These are phyloP conservation scores for Rhizoglyphus robini DNA, from an alignment of 1,140 invertebrate genomes.

Conservation along the genomic window DNA sequence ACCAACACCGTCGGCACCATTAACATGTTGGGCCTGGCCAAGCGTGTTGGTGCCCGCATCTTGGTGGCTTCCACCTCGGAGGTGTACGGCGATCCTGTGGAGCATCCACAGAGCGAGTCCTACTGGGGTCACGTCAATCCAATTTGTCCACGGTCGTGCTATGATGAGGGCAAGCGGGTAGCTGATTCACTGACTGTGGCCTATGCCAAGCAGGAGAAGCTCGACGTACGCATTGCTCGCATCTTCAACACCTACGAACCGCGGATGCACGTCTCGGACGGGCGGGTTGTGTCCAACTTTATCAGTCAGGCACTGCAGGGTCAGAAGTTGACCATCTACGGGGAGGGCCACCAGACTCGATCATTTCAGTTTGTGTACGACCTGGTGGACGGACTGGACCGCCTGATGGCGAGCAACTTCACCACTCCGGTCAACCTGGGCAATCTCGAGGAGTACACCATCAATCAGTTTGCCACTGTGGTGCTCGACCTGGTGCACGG, in stretches of 20 bases:
- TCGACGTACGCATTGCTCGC: slow-evolving; percentile 83
- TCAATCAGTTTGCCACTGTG: slow-evolving; percentile 84
- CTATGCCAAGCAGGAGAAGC: slow-evolving; percentile 89
- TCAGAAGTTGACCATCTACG: slow-evolving; percentile 90
- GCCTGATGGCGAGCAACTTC: slow-evolving; percentile 87
- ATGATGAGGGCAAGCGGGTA: slow-evolving; percentile 96
- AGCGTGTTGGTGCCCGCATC: slow-evolving; percentile 80
- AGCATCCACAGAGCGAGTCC: slow-evolving; percentile 83
- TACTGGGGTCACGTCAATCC: slow-evolving; percentile 99
- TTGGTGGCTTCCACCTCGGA: slow-evolving; percentile 96
- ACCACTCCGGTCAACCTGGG: slow-evolving; percentile 87
- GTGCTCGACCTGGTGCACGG: slow-evolving; percentile 56
- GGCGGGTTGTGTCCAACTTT: slow-evolving; percentile 96
- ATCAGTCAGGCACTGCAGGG: slow-evolving; percentile 91
- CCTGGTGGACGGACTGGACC: slow-evolving; percentile 83
- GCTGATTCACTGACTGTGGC: slow-evolving; percentile 93
- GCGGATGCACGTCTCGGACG: slow-evolving; percentile 98
- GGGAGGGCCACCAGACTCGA: slow-evolving; percentile 85
- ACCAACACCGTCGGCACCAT: slow-evolving; percentile 99
- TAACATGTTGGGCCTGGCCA: slow-evolving; percentile 87
- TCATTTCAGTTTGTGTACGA: slow-evolving; percentile 98
- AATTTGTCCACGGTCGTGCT: slow-evolving; percentile 82
- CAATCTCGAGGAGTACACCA: slow-evolving; percentile 94
- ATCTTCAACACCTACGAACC: slow-evolving; percentile 99
- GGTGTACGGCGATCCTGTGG: slow-evolving; percentile 94